Percentiles rank a stretch among this genome's conserved stretches.
phyloP scores from a whole-genome alignment of 2,113 vertebrate genomes.

The Ceratotherium simum region DNA sequence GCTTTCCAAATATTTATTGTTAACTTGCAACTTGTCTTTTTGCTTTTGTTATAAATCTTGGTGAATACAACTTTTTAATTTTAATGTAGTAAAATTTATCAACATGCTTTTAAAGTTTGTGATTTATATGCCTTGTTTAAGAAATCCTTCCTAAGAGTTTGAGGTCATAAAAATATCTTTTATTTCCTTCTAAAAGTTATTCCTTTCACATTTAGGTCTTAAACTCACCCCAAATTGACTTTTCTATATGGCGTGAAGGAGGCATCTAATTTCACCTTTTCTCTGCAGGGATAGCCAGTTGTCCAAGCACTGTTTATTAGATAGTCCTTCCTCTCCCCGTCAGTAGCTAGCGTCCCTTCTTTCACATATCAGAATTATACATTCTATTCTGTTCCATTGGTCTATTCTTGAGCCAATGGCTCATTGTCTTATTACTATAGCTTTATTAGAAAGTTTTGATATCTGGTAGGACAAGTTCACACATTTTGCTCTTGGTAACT shows the following conservation, averaged over 20 bases:
- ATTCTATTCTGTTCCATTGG: neutral
- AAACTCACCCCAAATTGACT: neutral
- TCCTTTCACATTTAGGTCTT: neutral
- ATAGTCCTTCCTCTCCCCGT: neutral
- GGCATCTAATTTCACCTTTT: neutral
- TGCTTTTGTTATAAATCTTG: neutral
- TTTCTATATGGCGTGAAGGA: neutral
- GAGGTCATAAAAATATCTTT: neutral
- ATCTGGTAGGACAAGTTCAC: neutral
- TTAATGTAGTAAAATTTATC: neutral
- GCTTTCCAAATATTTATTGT: neutral
- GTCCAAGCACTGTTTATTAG: neutral
- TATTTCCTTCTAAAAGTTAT: constrained; percentile 10
- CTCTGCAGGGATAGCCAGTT: neutral
- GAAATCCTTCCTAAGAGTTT: neutral
- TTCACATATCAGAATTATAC: neutral
- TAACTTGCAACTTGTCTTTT: neutral
- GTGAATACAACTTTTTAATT: neutral
- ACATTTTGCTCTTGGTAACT: neutral
- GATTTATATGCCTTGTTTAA: neutral
- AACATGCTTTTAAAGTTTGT: neutral
- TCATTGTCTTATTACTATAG: neutral
- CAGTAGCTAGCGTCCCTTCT: neutral
- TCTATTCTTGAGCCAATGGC: neutral
- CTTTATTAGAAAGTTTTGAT: neutral